Conservation (phyloP, 2,113 vertebrate genomes). For the Galemys pyrenaicus region DNA sequence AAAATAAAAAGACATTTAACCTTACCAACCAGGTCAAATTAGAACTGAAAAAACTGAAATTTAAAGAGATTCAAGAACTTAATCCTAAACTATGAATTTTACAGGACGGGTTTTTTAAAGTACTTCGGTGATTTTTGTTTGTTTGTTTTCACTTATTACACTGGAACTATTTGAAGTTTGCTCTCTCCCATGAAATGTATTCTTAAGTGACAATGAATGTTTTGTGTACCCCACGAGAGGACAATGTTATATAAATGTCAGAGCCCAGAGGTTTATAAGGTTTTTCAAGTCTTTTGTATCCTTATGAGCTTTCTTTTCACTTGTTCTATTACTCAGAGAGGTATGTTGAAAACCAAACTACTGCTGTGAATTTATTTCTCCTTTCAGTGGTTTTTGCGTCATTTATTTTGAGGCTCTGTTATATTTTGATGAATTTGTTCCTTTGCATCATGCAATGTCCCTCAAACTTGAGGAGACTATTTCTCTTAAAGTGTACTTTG, state of each 20-base stretch:
- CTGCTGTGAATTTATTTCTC: conserved; percentile 8
- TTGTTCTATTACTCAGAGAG: background rate
- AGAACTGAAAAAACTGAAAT: background rate
- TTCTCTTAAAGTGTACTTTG: background rate
- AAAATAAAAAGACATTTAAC: background rate
- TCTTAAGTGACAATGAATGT: background rate
- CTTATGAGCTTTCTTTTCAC: background rate
- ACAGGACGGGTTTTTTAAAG: background rate
- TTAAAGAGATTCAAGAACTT: conserved; percentile 40
- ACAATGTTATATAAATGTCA: background rate
- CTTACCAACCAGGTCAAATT: background rate
- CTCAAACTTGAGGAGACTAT: background rate
- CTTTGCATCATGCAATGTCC: background rate
- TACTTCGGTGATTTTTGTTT: background rate
- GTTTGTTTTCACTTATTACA: background rate
- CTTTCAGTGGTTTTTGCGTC: background rate
- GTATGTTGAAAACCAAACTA: background rate
- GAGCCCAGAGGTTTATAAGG: background rate
- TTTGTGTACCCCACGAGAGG: background rate
- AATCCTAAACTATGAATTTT: conserved; percentile 22
- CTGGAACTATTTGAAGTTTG: background rate
- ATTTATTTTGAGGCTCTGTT: background rate
- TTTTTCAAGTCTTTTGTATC: background rate
- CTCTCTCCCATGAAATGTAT: background rate
- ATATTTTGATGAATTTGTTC: background rate